These are phyloP conservation scores for Sebastes alutus DNA, from an alignment of 2,797 vertebrate species.

Conservation along the genomic window DNA sequence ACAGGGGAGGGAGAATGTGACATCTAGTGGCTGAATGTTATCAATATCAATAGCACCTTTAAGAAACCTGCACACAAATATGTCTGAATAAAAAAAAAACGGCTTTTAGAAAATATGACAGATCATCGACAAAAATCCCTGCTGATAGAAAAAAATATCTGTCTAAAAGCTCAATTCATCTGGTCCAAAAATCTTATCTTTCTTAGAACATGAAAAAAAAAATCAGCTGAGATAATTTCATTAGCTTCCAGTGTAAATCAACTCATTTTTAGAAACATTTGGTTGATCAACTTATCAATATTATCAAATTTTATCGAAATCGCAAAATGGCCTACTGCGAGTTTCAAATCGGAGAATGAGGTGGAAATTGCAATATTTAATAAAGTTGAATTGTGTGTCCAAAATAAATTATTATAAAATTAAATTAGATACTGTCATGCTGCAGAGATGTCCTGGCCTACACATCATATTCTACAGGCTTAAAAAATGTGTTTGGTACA, in stretches of 20 bases:
- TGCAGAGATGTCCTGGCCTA: too few relatives aligned
- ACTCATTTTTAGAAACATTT: neutral
- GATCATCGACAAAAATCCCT: neutral
- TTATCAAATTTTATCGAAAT: too few relatives aligned
- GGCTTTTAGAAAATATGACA: neutral
- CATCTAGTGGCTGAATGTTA: too few relatives aligned
- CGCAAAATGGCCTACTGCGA: accelerated
- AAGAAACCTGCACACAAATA: neutral
- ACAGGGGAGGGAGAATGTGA: too few relatives aligned
- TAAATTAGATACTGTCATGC: accelerated
- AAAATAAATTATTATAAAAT: too few relatives aligned
- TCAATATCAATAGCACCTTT: neutral
- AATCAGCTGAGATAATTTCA: neutral
- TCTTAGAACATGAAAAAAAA: neutral
- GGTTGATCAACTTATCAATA: neutral
- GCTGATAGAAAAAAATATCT: neutral
- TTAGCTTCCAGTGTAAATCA: neutral
- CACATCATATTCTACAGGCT: too few relatives aligned
- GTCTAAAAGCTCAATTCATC: too few relatives aligned
- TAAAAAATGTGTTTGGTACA: too few relatives aligned
- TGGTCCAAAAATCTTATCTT: neutral
- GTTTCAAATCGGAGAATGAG: too few relatives aligned
- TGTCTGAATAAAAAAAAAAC: neutral
- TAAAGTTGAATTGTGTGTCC: too few relatives aligned
- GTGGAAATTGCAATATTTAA: too few relatives aligned